These are phyloP conservation scores for Perognathus longimembris DNA, from an alignment of 2,113 vertebrate genomes.

Conservation along the genomic window DNA sequence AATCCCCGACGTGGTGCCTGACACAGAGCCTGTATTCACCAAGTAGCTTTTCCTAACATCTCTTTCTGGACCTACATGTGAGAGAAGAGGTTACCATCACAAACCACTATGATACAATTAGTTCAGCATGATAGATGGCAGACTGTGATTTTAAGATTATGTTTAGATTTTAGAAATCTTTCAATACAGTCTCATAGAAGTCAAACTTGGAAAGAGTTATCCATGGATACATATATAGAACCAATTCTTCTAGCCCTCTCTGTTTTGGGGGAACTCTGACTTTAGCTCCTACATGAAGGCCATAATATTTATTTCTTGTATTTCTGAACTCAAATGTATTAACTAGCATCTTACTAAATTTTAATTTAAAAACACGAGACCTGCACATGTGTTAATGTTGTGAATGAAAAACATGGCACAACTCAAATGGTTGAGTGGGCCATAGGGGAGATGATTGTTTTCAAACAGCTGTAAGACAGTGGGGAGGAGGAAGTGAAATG, in stretches of 20 bases:
- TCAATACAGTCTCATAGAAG: not conserved
- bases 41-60: not conserved
- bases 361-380: not conserved
- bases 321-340: slow-evolving; percentile 20
- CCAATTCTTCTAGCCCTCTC: not conserved
- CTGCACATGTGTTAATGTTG: slow-evolving; percentile 20
- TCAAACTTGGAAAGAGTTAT: not conserved
- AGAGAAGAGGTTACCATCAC: not conserved
- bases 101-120: not conserved
- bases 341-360: not conserved
- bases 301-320: not conserved
- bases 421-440: not conserved
- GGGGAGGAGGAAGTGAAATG: slow-evolving; percentile 45
- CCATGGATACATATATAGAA: accelerated
- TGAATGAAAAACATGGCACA: slow-evolving; percentile 33
- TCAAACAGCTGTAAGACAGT: slow-evolving; percentile 23
- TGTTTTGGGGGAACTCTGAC: not conserved
- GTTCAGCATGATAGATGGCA: not conserved
- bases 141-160: slow-evolving; percentile 7
- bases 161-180: slow-evolving; percentile 18
- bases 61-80: not conserved
- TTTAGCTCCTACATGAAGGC: not conserved
- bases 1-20: not conserved
- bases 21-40: not conserved
- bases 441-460: not conserved